A percentile compares a stretch with the other conserved stretches of the same genome.
phyloP scores from a whole-genome alignment of 2,888 invertebrate genomes.

The Xestobium rufovillosum region DNA sequence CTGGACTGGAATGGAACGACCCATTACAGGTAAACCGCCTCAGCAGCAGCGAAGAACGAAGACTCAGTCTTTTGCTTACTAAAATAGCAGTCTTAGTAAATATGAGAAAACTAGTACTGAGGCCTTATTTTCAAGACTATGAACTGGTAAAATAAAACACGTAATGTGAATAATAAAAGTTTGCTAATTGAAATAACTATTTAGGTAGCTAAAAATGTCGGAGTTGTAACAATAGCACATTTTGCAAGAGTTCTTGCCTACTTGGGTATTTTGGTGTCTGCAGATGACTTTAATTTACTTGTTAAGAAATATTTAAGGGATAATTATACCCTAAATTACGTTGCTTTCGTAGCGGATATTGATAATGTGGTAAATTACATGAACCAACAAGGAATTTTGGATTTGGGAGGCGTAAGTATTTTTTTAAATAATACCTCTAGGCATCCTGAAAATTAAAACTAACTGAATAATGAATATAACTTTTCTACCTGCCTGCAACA shows the following conservation, averaged over 20 bases:
- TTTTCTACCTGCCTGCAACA: too few relatives aligned
- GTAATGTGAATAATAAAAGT: background rate
- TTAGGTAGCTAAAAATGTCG: constrained; percentile 66
- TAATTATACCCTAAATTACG: constrained; percentile 69
- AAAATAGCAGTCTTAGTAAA: constrained; percentile 59
- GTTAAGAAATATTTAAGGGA: constrained; percentile 70
- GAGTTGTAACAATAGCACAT: constrained; percentile 68
- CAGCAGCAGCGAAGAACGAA: constrained; percentile 58
- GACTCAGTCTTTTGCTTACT: constrained; percentile 60
- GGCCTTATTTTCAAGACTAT: constrained; percentile 70
- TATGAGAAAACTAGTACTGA: constrained; percentile 53
- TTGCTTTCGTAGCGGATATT: constrained; percentile 63
- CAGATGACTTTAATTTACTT: constrained; percentile 65
- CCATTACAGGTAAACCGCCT: constrained; percentile 59
- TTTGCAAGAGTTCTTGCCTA: constrained; percentile 67
- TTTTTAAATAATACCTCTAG: background rate
- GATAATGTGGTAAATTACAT: constrained; percentile 58
- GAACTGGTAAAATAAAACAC: constrained; percentile 48
- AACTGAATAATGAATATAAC: too few relatives aligned
- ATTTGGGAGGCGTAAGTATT: constrained; percentile 51
- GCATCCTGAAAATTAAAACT: too few relatives aligned
- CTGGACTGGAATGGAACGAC: constrained; percentile 61
- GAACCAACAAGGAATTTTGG: constrained; percentile 46
- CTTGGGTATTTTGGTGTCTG: constrained; percentile 59
- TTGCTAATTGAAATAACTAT: constrained; percentile 16